These are phyloP conservation scores for Semibalanus balanoides DNA, from an alignment of 1,140 invertebrate species.

Conservation along the genomic window DNA sequence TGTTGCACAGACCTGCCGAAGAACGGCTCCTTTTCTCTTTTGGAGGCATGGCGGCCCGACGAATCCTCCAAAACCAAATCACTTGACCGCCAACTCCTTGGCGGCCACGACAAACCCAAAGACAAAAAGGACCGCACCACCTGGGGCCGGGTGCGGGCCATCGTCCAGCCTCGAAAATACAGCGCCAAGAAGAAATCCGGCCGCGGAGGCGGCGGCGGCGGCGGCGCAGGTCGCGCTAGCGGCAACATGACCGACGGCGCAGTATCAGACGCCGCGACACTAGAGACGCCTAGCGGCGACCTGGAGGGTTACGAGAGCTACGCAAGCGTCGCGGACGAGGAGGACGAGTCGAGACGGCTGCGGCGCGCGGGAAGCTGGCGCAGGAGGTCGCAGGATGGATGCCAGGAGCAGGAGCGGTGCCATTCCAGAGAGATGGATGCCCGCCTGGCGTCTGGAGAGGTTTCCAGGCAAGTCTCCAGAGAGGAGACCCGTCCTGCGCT, in stretches of 20 bases:
- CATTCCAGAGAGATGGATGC: neutral
- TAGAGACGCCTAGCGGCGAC: neutral
- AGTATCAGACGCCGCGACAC: neutral
- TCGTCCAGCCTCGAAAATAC: conserved; percentile 49
- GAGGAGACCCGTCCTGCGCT: no score
- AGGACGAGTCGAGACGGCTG: conserved; percentile 4
- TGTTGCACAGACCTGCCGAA: neutral
- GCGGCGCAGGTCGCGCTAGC: no score
- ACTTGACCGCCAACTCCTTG: neutral
- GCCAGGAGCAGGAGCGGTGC: neutral
- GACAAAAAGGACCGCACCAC: conserved; percentile 40
- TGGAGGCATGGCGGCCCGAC: neutral
- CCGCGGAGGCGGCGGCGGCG: neutral
- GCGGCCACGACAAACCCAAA: conserved; percentile 9
- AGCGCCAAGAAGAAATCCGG: conserved; percentile 39
- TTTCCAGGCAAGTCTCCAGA: neutral
- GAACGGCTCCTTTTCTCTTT: neutral
- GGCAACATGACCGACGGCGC: no score
- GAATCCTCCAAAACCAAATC: neutral
- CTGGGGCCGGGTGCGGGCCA: conserved; percentile 53
- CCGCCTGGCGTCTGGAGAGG: neutral
- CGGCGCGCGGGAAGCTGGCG: neutral
- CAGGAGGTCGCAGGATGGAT: neutral
- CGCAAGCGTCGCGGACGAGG: neutral
- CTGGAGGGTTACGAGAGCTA: neutral